Conservation (phyloP, 2,888 invertebrate genomes). For the Plusia festucae region DNA sequence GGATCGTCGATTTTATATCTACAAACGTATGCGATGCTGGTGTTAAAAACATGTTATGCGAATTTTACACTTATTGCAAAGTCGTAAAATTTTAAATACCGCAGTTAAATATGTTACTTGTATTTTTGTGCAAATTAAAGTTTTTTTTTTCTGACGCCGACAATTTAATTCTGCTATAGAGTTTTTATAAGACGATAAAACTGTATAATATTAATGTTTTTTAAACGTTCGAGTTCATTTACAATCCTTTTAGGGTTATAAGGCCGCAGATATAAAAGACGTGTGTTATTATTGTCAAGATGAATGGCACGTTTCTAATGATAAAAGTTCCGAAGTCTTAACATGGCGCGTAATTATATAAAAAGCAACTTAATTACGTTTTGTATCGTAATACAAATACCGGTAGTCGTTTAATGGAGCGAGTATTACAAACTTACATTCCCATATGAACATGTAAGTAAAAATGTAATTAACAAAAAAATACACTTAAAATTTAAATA, state of each 20-base stretch:
- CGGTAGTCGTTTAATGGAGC: constrained; percentile 42
- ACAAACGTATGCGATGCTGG: constrained; percentile 36
- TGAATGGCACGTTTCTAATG: background rate
- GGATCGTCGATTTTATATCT: constrained; percentile 47
- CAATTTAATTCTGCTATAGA: constrained; percentile 47
- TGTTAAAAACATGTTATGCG: constrained; percentile 60
- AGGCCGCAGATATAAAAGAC: background rate
- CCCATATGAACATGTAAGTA: constrained; percentile 32
- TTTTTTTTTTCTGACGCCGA: constrained; percentile 44
- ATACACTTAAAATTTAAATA: constrained; percentile 54
- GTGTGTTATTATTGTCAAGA: background rate
- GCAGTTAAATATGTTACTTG: constrained; percentile 48
- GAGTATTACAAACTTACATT: constrained; percentile 29
- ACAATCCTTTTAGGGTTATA: constrained; percentile 12
- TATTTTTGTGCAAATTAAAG: constrained; percentile 52
- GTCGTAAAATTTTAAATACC: constrained; percentile 59
- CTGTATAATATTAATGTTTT: constrained; percentile 14
- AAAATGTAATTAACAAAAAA: constrained; percentile 42
- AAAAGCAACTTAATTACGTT: constrained; percentile 4
- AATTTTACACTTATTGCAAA: constrained; percentile 59
- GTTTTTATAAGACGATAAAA: constrained; percentile 37
- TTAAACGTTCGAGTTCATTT: constrained; percentile 22
- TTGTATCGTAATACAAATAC: constrained; percentile 25
- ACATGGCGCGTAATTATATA: background rate
- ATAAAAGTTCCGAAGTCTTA: constrained; percentile 4